A percentile compares a stretch with the other conserved stretches of the same genome.
Evolutionary conservation across 1,140 invertebrate species (phyloP).

Genomic region (Acromyrmex heyeri): DNA sequence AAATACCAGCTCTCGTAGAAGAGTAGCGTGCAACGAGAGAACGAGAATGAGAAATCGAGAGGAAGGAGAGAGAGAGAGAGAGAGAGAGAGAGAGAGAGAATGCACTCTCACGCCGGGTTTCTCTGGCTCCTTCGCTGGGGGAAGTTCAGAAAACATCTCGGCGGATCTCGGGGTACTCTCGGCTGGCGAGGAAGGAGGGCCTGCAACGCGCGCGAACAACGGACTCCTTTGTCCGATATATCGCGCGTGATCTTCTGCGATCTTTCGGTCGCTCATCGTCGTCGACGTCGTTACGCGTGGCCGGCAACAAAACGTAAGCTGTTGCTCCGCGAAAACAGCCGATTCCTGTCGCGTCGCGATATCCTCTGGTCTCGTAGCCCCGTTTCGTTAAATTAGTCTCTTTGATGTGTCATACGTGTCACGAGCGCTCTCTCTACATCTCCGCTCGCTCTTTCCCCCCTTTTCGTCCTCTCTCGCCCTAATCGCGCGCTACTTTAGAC

Average conservation of each 20-base stretch:
- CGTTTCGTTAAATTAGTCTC: slow-evolving; percentile 59
- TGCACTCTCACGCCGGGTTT: slow-evolving; percentile 30
- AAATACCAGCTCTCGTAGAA: slow-evolving; percentile 41
- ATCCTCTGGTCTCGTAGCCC: slow-evolving; percentile 12
- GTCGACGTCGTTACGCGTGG: slow-evolving; percentile 30
- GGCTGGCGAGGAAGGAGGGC: slow-evolving; percentile 36
- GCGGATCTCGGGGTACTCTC: slow-evolving; percentile 35
- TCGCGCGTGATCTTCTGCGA: slow-evolving; percentile 56
- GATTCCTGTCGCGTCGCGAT: slow-evolving; percentile 50
- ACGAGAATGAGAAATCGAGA: slow-evolving; percentile 2
- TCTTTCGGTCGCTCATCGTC: slow-evolving; percentile 47
- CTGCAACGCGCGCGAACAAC: slow-evolving; percentile 56
- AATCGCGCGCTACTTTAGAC: slow-evolving; percentile 57
- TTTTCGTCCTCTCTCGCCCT: slow-evolving; percentile 9
- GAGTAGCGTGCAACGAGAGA: slow-evolving; percentile 41
- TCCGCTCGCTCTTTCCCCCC: background rate
- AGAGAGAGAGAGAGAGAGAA: background rate
- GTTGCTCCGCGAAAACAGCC: slow-evolving; percentile 42
- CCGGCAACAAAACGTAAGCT: slow-evolving; percentile 52
- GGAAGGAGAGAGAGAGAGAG: background rate
- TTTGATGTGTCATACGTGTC: slow-evolving; percentile 63
- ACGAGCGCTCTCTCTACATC: slow-evolving; percentile 4
- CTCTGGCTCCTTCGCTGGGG: slow-evolving; percentile 26
- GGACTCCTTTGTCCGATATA: slow-evolving; percentile 61
- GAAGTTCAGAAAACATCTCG: slow-evolving; percentile 63